Evolutionary conservation across 2,888 invertebrate genomes (phyloP), one percentile per base, ranked within the genome.

Genomic region (Pyrochroa serraticornis): DNA sequence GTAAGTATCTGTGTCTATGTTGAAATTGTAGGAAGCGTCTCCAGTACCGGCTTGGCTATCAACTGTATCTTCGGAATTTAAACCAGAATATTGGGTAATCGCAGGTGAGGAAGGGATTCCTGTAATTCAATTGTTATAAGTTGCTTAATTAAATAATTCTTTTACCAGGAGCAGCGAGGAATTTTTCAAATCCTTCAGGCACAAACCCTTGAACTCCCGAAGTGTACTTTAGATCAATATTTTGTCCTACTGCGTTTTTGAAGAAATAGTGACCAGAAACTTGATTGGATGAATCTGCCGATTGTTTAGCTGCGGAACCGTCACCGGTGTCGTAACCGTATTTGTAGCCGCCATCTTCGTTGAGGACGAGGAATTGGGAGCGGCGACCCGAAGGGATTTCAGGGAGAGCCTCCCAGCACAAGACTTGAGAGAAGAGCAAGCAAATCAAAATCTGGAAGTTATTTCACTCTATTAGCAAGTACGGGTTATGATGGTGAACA

Each of bases 271-370:
- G 68, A n/a, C 77, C 77, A 32, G 67, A 60, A 0, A 77, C 75
- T 64, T 75, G 65, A 58, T 78, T 77, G 13, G 67, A 54, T 3
- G 71, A 52, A 63, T 76, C 73, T 2, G 73, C 77, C 34, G 62
- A 61, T 56, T 77, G 77, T 49, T 71, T 69, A 10, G 75, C 76
- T 46, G 71, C 74, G 50, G 65, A 44, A 9, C 75, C 77, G 13
- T 69, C 71, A n/a, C 79, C 79, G 0, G 79, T 80, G 59, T 80
- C 64, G 56, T 69, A 72, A n/a, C 70, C 71, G 35, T 68, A 73
- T 47, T 67, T 70, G 42, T 71, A 71, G 6, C 69, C 75, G 8
- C 82, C 81, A 65, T 80, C 76, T 45, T 74, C 71, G 41, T 78
- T 71, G 59, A 75, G 70, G 14, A 79, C 71, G 42, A 76, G 75